Evolutionary conservation across 2,888 invertebrate genomes (phyloP).

Genomic region (Tortricodes alternella): DNA sequence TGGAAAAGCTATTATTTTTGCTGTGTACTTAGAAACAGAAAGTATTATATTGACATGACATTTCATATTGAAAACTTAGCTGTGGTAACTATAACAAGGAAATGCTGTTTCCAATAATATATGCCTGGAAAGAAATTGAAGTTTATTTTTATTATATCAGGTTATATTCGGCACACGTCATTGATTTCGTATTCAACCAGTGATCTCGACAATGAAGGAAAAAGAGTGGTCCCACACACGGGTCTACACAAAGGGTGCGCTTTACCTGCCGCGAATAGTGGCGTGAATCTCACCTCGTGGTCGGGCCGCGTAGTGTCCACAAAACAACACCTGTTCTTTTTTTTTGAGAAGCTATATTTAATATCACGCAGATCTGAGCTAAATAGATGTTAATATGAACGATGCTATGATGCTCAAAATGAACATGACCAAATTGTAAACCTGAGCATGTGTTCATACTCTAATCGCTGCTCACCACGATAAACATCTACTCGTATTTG

Average conservation of each 20-base stretch:
- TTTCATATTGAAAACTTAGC: too few species aligned
- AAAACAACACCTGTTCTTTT: constrained; percentile 32
- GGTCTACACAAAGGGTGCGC: constrained; percentile 52
- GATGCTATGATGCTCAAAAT: too few species aligned
- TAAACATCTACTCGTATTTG: too few species aligned
- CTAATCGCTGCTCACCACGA: too few species aligned
- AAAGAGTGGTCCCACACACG: constrained; percentile 46
- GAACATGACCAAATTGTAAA: too few species aligned
- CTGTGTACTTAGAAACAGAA: not conserved
- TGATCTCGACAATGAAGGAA: constrained; percentile 62
- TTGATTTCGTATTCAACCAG: constrained; percentile 57
- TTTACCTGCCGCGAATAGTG: constrained; percentile 54
- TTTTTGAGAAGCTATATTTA: not conserved
- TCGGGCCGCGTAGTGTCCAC: constrained; percentile 44
- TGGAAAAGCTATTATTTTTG: constrained; percentile 3
- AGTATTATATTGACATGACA: too few species aligned
- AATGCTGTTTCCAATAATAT: too few species aligned
- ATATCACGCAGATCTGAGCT: too few species aligned
- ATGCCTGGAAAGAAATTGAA: not conserved
- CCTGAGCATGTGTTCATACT: too few species aligned
- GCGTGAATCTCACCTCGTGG: constrained; percentile 42
- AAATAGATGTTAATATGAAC: too few species aligned
- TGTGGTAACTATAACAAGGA: too few species aligned
- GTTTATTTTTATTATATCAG: constrained; percentile 30
- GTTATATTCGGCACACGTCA: constrained; percentile 54